A percentile compares a stretch with the other conserved stretches of the same genome.
Evolutionary conservation across 92 coral and sea anemone species (phyloP).

Genomic region (Heliopora coerulea): DNA sequence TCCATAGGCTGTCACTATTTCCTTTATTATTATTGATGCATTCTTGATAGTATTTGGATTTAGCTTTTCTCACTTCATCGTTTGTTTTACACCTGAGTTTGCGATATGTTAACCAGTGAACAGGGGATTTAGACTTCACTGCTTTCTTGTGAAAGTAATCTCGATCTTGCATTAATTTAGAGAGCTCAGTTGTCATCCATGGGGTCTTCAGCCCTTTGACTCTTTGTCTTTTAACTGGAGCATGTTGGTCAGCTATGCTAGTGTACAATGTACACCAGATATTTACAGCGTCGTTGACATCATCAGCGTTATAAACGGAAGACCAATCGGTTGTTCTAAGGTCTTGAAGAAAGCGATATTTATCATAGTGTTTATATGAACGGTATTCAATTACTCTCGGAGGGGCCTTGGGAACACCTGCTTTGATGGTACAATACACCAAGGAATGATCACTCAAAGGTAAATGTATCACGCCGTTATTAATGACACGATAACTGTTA

Average conservation of each 20-base stretch:
- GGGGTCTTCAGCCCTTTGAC: neutral
- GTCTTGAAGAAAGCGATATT: slow-evolving; percentile 41
- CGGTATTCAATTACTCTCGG: slow-evolving; percentile 47
- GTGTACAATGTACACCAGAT: slow-evolving; percentile 5
- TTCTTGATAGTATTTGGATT: slow-evolving; percentile 51
- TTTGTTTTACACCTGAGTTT: slow-evolving; percentile 42
- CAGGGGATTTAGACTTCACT: slow-evolving; percentile 40
- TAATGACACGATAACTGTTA: slow-evolving; percentile 31
- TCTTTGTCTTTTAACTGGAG: neutral
- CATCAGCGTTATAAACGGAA: slow-evolving; percentile 27
- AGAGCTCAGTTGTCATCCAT: neutral
- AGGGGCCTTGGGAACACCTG: slow-evolving; percentile 46
- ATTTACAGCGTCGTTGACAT: slow-evolving; percentile 42
- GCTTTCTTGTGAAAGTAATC: slow-evolving; percentile 53
- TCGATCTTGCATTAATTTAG: slow-evolving; percentile 47
- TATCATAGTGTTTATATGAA: slow-evolving; percentile 52
- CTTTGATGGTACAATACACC: slow-evolving; percentile 45
- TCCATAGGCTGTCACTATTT: slow-evolving; percentile 37
- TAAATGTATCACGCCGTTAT: slow-evolving; percentile 48
- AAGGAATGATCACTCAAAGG: slow-evolving; percentile 57
- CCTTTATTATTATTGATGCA: slow-evolving; percentile 44
- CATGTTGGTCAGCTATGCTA: no score
- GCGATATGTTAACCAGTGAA: slow-evolving; percentile 49
- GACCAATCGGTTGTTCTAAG: slow-evolving; percentile 51
- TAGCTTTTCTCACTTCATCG: slow-evolving; percentile 44